These are phyloP conservation scores for Metaphire vulgaris DNA, from an alignment of 1,140 invertebrate species.

Conservation along the genomic window DNA sequence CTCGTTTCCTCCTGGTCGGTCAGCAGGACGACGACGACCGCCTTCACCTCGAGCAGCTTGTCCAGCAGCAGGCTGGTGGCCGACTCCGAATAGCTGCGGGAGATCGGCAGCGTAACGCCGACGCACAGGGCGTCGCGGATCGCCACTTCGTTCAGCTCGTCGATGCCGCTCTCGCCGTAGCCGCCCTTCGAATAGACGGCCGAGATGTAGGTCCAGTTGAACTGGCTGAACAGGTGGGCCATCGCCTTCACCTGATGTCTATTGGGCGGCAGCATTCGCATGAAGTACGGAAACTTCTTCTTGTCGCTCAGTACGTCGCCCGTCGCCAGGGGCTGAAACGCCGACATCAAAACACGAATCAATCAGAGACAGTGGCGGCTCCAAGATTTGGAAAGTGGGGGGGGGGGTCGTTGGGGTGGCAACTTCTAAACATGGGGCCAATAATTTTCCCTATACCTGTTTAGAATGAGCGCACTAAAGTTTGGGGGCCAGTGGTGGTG, in stretches of 20 bases:
- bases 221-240: slow-evolving; percentile 24
- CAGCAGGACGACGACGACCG: slow-evolving; percentile 20
- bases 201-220: slow-evolving; percentile 31
- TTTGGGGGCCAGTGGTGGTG: too few relatives aligned
- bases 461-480: too few relatives aligned
- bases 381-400: too few relatives aligned
- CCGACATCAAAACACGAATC: too few relatives aligned
- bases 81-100: not conserved
- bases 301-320: slow-evolving; percentile 40
- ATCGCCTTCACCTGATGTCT: slow-evolving; percentile 44
- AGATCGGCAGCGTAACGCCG: slow-evolving; percentile 3
- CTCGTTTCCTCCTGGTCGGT: slow-evolving; percentile 26
- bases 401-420: too few relatives aligned
- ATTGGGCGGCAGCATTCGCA: slow-evolving; percentile 39
- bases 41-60: not conserved
- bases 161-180: slow-evolving; percentile 24
- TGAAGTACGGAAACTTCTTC: slow-evolving; percentile 36
- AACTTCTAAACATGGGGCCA: too few relatives aligned
- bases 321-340: slow-evolving; percentile 35
- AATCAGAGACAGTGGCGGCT: too few relatives aligned
- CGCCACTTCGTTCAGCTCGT: not conserved
- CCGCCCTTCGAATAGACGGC: slow-evolving; percentile 23
- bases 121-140: slow-evolving; percentile 7
- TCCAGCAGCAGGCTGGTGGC: not conserved
- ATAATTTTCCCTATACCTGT: too few relatives aligned